Conservation (phyloP, 2,113 vertebrate genomes). For the Anhinga anhinga region DNA sequence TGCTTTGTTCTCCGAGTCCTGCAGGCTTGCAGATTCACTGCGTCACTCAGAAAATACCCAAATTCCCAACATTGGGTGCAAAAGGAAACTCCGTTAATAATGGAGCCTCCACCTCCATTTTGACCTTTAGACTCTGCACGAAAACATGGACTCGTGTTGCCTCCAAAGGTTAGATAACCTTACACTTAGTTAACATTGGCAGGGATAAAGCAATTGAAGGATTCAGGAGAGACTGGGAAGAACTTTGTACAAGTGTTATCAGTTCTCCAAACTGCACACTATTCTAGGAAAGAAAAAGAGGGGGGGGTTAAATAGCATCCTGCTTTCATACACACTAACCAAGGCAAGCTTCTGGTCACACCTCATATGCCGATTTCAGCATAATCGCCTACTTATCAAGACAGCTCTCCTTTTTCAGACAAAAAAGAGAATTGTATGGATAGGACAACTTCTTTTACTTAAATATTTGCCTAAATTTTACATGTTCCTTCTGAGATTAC, state of each 20-base stretch:
- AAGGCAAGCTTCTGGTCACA: background rate
- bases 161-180: background rate
- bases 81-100: background rate
- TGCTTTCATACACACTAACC: background rate
- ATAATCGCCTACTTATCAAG: background rate
- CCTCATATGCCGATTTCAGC: background rate
- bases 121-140: background rate
- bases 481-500: background rate
- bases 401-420: background rate
- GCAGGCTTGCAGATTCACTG: background rate
- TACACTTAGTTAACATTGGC: background rate
- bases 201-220: background rate
- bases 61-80: background rate
- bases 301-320: background rate
- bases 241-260: background rate
- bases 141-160: background rate
- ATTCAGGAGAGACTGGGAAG: background rate
- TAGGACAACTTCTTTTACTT: background rate
- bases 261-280: background rate
- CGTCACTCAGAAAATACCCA: background rate
- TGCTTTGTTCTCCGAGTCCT: accelerated
- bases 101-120: background rate
- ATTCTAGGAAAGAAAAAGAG: background rate
- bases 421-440: background rate
- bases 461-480: background rate